phyloP scores from a whole-genome alignment of 64 coral and sea anemone species.

The Acropora tenuis region DNA sequence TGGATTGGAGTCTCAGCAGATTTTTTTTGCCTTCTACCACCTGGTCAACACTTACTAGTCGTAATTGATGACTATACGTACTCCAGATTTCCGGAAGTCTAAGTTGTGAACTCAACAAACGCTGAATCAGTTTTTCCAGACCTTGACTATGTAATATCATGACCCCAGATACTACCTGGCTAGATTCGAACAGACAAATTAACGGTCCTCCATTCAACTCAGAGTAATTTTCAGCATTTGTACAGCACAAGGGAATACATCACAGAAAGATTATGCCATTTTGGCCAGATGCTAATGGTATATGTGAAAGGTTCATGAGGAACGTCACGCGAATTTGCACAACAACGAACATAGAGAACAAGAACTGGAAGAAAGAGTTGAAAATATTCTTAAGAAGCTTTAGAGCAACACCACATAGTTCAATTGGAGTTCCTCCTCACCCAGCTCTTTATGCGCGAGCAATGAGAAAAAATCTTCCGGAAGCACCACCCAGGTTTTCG shows the following conservation, averaged over 20 bases:
- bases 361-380: too few relatives aligned
- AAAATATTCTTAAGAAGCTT: too few relatives aligned
- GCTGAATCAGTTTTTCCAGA: constrained; percentile 15
- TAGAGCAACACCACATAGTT: too few relatives aligned
- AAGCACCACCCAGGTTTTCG: too few relatives aligned
- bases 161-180: neutral
- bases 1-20: too few relatives aligned
- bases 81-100: constrained; percentile 50
- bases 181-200: neutral
- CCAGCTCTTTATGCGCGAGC: too few relatives aligned
- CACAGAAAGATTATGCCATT: constrained; percentile 41
- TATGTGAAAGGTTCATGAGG: constrained; percentile 24
- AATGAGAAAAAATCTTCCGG: too few relatives aligned
- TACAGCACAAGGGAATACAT: neutral
- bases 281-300: constrained; percentile 25
- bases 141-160: constrained; percentile 9
- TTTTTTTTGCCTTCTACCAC: too few relatives aligned
- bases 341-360: too few relatives aligned
- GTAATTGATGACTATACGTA: neutral
- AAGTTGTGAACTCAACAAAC: constrained; percentile 16
- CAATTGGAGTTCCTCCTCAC: too few relatives aligned
- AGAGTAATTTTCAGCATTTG: neutral
- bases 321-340: too few relatives aligned
- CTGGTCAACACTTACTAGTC: too few relatives aligned
- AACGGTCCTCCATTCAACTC: constrained; percentile 55